These are phyloP conservation scores for Erithacus rubecula DNA, from an alignment of 2,797 vertebrate genomes.

Conservation along the genomic window DNA sequence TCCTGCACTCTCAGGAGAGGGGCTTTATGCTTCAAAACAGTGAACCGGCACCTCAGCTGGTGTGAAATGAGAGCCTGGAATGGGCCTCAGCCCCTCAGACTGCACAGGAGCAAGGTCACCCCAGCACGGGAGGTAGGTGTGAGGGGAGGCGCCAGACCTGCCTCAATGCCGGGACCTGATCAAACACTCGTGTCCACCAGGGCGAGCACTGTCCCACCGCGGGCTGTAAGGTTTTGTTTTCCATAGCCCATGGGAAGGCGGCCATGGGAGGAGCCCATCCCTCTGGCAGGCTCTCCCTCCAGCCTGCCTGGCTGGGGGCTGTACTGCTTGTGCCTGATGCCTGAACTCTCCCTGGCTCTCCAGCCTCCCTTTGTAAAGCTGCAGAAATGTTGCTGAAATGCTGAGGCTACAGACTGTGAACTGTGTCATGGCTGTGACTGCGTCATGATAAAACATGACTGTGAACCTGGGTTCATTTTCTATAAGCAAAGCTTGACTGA, in stretches of 20 bases:
- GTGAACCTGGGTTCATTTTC: background rate
- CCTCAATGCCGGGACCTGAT: rapidly evolving
- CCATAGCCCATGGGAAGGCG: rapidly evolving
- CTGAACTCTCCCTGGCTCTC: background rate
- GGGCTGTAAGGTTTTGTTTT: background rate
- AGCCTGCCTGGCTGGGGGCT: background rate
- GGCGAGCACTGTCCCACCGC: rapidly evolving
- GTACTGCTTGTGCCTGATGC: rapidly evolving
- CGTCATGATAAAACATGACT: no score
- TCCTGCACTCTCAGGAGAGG: background rate
- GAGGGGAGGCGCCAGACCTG: background rate
- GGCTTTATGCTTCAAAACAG: background rate
- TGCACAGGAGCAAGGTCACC: rapidly evolving
- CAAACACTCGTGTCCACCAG: rapidly evolving
- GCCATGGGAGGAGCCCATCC: rapidly evolving
- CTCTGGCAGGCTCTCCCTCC: background rate
- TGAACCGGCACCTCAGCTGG: rapidly evolving
- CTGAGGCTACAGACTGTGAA: background rate
- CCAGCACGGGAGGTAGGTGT: rapidly evolving
- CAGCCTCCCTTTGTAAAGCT: background rate
- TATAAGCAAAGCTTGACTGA: background rate
- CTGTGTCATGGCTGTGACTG: no score
- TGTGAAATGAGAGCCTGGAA: background rate
- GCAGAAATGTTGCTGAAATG: background rate
- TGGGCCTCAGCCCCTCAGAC: background rate